Percentiles rank a stretch among this genome's conserved stretches.
These are phyloP conservation scores for Dasypolia templi DNA, from an alignment of 2,888 invertebrate genomes.

Conservation along the genomic window DNA sequence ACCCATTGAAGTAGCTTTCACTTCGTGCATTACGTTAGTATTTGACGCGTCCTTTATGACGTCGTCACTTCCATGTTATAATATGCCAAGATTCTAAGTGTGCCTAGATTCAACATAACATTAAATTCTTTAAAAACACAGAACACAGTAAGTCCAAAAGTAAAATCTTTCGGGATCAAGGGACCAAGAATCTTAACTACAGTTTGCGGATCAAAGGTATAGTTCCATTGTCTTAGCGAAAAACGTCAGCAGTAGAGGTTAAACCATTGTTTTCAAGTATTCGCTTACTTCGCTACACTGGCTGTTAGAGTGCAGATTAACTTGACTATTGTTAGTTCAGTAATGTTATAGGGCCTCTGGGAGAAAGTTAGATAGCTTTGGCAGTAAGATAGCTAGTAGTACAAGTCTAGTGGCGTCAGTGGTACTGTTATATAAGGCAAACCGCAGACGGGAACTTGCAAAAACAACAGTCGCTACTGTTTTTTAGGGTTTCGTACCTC, in stretches of 20 bases:
- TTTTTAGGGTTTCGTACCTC: no score
- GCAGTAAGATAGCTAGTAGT: not conserved
- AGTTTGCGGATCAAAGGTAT: conserved; percentile 36
- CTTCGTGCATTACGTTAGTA: not conserved
- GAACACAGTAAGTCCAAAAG: conserved; percentile 5
- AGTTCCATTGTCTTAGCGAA: conserved; percentile 48
- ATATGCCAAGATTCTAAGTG: not conserved
- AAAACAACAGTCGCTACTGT: no score
- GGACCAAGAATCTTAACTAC: conserved; percentile 18
- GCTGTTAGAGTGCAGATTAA: conserved; percentile 49
- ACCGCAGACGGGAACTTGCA: not conserved
- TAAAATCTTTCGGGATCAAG: conserved; percentile 1
- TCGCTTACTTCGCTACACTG: conserved; percentile 12
- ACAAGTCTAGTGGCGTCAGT: not conserved
- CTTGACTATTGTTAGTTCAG: conserved; percentile 37
- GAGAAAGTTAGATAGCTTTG: conserved; percentile 8
- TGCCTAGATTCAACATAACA: no score
- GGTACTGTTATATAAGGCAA: not conserved
- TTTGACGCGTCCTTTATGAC: not conserved
- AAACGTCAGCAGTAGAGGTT: conserved; percentile 50
- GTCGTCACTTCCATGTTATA: not conserved
- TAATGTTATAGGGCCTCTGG: conserved; percentile 27
- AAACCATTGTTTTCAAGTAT: conserved; percentile 43
- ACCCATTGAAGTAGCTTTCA: not conserved
- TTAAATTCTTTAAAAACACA: conserved; percentile 8